Percentiles rank a stretch among this genome's conserved stretches.
phyloP scores from a whole-genome alignment of 2,888 invertebrate genomes.

The Leucozona laternaria region DNA sequence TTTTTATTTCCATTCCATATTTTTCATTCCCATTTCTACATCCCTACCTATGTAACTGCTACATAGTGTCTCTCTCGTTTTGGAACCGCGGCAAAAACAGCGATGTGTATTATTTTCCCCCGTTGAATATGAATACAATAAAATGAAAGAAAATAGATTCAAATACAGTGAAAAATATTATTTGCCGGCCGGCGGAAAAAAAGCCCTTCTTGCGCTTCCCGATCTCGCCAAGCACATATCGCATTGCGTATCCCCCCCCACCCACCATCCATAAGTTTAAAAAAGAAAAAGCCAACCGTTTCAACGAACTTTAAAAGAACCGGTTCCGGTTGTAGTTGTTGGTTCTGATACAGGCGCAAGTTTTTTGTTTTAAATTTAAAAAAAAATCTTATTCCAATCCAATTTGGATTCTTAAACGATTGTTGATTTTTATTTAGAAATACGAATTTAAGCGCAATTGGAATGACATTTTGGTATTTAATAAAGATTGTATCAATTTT shows the following conservation, averaged over 20 bases:
- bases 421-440: background rate
- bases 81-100: conserved; percentile 16
- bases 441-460: background rate
- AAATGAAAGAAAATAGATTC: conserved; percentile 54
- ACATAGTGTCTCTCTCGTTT: background rate
- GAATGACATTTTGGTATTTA: conserved; percentile 18
- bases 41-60: background rate
- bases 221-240: conserved; percentile 3
- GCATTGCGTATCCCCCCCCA: background rate
- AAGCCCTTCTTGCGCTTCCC: conserved; percentile 24
- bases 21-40: background rate
- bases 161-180: conserved; percentile 23
- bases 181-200: conserved; percentile 65
- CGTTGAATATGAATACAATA: conserved; percentile 38
- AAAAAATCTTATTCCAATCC: background rate
- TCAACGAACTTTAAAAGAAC: conserved; percentile 42
- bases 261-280: background rate
- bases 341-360: background rate
- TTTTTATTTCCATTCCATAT: conserved; percentile 19
- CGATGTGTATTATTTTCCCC: background rate
- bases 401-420: conserved; percentile 4
- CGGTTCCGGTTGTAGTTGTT: conserved; percentile 26
- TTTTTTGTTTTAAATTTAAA: background rate
- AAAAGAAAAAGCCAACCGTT: conserved; percentile 9
- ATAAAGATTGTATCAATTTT: background rate